Evolutionary conservation across 2,888 invertebrate species (phyloP).

Genomic region (Andrena bucephala): DNA sequence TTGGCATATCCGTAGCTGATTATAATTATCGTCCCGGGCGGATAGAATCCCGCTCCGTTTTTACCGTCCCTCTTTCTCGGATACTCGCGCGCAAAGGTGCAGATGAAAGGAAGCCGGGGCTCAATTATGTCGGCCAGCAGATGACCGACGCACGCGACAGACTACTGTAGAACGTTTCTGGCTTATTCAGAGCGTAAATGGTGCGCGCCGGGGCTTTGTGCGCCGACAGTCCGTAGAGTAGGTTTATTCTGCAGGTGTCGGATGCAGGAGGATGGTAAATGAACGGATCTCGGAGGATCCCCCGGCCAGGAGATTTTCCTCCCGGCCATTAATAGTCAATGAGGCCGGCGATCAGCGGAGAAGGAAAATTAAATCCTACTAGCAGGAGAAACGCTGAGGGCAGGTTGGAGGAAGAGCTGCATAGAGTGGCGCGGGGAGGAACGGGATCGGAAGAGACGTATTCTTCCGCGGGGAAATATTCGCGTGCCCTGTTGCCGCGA

Average conservation of each 20-base stretch:
- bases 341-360: slow-evolving; percentile 45
- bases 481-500: not conserved
- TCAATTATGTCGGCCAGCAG: slow-evolving; percentile 17
- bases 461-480: not conserved
- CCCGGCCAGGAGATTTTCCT: slow-evolving; percentile 37
- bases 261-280: slow-evolving; percentile 46
- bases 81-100: not conserved
- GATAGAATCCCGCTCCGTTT: not conserved
- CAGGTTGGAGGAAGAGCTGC: not conserved
- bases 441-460: not conserved
- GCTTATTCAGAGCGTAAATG: slow-evolving; percentile 12
- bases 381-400: slow-evolving; percentile 5
- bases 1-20: not conserved
- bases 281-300: slow-evolving; percentile 40
- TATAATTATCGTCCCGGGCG: not conserved
- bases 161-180: slow-evolving; percentile 11
- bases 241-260: slow-evolving; percentile 62
- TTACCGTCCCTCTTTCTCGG: not conserved
- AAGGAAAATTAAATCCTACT: slow-evolving; percentile 58
- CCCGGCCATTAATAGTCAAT: slow-evolving; percentile 60
- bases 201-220: slow-evolving; percentile 32
- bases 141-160: not conserved
- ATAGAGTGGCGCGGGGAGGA: not conserved
- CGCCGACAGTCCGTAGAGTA: not conserved
- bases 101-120: slow-evolving; percentile 33